Conservation (phyloP, 2,113 vertebrate genomes). For the Mugil cephalus region DNA sequence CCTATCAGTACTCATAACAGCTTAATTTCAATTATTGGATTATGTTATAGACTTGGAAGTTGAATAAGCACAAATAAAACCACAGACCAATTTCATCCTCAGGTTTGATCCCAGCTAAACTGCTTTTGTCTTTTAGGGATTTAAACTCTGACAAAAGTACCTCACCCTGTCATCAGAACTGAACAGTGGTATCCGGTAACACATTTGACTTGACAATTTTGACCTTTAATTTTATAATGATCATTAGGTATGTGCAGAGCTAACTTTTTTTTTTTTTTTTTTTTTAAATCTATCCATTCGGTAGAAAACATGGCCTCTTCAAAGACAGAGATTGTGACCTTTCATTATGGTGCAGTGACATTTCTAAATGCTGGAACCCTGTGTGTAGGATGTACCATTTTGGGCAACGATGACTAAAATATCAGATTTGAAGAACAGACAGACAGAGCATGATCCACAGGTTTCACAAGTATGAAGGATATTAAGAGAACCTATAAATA, state of each 20-base stretch:
- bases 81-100: background rate
- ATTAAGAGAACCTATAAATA: background rate
- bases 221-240: conserved; percentile 47
- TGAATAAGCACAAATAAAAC: background rate
- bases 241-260: conserved; percentile 4
- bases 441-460: background rate
- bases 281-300: background rate
- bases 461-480: background rate
- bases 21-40: background rate
- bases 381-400: background rate
- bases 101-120: background rate
- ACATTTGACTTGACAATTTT: conserved; percentile 55
- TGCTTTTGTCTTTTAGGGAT: background rate
- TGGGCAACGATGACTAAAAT: background rate
- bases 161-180: background rate
- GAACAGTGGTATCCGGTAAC: conserved; percentile 2
- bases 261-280: background rate
- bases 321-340: conserved; percentile 35
- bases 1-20: background rate
- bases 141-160: background rate
- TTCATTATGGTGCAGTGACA: conserved; percentile 33
- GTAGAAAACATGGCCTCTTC: conserved; percentile 26
- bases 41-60: background rate
- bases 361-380: conserved; percentile 37
- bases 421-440: background rate